Evolutionary conservation across 2,797 vertebrate genomes (phyloP), one percentile per base, ranked within the genome.

Genomic region (Ceyx erithaca): DNA sequence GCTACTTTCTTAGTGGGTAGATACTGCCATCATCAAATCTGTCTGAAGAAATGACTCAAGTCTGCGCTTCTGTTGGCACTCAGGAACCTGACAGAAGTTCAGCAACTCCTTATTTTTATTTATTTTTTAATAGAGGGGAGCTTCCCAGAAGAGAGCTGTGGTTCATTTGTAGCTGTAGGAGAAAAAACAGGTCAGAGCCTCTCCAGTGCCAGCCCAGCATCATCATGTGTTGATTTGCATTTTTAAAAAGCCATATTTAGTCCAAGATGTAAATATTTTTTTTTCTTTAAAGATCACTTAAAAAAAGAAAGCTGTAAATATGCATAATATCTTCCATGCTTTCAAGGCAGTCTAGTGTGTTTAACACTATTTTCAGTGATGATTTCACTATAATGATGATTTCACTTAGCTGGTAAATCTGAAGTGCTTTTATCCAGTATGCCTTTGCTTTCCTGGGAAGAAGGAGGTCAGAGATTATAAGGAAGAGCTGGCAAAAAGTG

Each of bases 361-460:
- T 17, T 7, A 45, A 33, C 15, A 18, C 16, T 46, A 9, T 48
- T 77, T 62, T 64, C 59, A 54, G 26, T 63, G 62, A 43, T 66
- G 48, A 26, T 40, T 40, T 40, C 14, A 10, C 37, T 40, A 14
- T 40, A 40, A 40, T 40, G 37, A 40, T 40, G 14, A 40, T 78
- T 82, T 89, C 75, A 48, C 72, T 84, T 75, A 72, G 33, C 58
- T 68, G 31, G 58, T 75, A 75, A 51, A 92, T 75, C 55, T 80
- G 43, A 33, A 62, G 37, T 48, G 58, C 45, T 89, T 28, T 90
- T 85, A n/a, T 54, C 61, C 35, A 20, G 22, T 5, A 7, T 1
- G 4, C 15, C 43, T 90, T 82, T 55, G 51, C 40, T 69, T 72
- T 48, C 31, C 20, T 11, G 48, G 64, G 8, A 77, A 62, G 72